Evolutionary conservation across 2,888 invertebrate genomes (phyloP).

Genomic region (Drosophila anomalata): DNA sequence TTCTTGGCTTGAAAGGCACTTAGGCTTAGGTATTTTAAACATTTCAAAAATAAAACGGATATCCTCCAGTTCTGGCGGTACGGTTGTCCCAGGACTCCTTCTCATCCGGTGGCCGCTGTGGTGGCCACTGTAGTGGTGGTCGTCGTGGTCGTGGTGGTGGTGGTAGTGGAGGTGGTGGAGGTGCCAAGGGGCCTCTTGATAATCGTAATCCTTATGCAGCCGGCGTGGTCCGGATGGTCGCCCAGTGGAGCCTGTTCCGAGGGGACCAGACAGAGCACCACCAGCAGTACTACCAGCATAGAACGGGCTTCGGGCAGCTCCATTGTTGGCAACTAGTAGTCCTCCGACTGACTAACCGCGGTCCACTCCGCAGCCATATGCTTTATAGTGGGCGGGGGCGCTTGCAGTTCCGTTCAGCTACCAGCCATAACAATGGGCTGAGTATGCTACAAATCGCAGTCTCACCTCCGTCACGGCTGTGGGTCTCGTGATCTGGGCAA

Average conservation of each 20-base stretch:
- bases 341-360: slow-evolving; percentile 7
- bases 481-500: slow-evolving; percentile 2
- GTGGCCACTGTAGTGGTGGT: slow-evolving; percentile 38
- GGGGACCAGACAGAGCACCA: not conserved
- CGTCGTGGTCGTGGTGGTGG: slow-evolving; percentile 41
- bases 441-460: slow-evolving; percentile 34
- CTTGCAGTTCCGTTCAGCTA: slow-evolving; percentile 30
- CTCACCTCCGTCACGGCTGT: slow-evolving; percentile 21
- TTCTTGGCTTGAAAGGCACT: too few relatives aligned
- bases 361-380: not conserved
- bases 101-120: slow-evolving; percentile 50
- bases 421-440: slow-evolving; percentile 15
- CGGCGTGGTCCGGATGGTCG: slow-evolving; percentile 61
- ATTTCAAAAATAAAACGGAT: too few relatives aligned
- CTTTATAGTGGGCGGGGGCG: slow-evolving; percentile 13
- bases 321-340: not conserved
- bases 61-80: not conserved
- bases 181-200: slow-evolving; percentile 39
- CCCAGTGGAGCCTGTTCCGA: slow-evolving; percentile 38
- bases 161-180: slow-evolving; percentile 21
- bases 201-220: slow-evolving; percentile 64
- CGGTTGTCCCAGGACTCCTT: not conserved
- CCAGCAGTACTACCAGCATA: slow-evolving; percentile 20
- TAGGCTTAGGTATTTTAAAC: not conserved
- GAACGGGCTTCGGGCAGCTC: not conserved